Evolutionary conservation across 35 echinoderm and acorn worm species (phyloP).

Genomic region (Amphiura filiformis): DNA sequence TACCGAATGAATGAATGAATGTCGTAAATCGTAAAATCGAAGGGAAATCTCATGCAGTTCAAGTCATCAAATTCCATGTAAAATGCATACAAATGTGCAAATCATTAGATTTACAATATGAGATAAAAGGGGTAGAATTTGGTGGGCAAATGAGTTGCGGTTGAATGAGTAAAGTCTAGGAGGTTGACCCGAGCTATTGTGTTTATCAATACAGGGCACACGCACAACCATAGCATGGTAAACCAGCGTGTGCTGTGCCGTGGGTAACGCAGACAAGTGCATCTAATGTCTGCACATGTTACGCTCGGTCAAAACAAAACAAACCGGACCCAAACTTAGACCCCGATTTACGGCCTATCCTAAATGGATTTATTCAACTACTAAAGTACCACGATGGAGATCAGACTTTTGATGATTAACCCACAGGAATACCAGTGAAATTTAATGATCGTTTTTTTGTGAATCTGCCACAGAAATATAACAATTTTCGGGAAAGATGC

Average conservation of each 20-base stretch:
- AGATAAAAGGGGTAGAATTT: too few species aligned
- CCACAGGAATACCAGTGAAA: not conserved
- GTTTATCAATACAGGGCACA: slow-evolving; percentile 1
- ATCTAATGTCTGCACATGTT: not conserved
- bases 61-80: not conserved
- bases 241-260: slow-evolving; percentile 1
- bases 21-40: not conserved
- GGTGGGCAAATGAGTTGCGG: not conserved
- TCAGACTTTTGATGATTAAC: not conserved
- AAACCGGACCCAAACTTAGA: not conserved
- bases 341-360: not conserved
- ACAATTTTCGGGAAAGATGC: not conserved
- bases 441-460: not conserved
- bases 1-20: not conserved
- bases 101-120: not conserved
- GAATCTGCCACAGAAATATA: not conserved
- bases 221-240: not conserved
- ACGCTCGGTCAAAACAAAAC: slow-evolving; percentile 3
- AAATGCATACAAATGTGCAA: not conserved
- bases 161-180: not conserved
- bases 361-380: not conserved
- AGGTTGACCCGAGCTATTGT: slow-evolving; percentile 4
- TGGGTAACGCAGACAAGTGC: not conserved
- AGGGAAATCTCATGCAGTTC: not conserved
- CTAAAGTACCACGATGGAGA: not conserved